Conservation (phyloP, 2,888 invertebrate genomes). For the Drosophila buzzatii region DNA sequence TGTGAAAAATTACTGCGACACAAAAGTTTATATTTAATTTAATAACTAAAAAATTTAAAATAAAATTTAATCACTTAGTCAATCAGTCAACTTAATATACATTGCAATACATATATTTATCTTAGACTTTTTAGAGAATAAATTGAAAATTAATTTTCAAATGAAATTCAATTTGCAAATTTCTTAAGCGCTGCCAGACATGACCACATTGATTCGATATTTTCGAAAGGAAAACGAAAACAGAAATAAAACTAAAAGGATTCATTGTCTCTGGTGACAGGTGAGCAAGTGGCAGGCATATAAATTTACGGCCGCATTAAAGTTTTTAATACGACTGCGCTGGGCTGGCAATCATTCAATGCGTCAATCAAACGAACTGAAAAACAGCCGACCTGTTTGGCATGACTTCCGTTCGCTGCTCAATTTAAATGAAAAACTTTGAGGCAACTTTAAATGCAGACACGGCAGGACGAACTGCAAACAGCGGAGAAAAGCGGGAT, state of each 20-base stretch:
- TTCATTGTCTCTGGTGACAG: slow-evolving; percentile 39
- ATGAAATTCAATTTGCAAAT: slow-evolving; percentile 3
- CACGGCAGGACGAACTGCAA: neutral
- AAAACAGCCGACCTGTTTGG: slow-evolving; percentile 27
- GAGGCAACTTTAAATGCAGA: slow-evolving; percentile 63
- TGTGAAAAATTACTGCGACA: too few relatives aligned
- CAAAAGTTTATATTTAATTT: too few relatives aligned
- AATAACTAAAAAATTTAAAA: too few relatives aligned
- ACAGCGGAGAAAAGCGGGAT: neutral
- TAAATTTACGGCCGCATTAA: slow-evolving; percentile 40
- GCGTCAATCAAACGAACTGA: slow-evolving; percentile 68
- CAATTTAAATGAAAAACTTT: slow-evolving; percentile 81
- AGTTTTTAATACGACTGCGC: slow-evolving; percentile 14
- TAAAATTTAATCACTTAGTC: neutral
- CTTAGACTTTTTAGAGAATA: neutral
- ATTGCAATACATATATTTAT: neutral
- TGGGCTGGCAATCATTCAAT: slow-evolving; percentile 66
- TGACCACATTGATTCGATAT: slow-evolving; percentile 14
- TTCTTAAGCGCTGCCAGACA: neutral
- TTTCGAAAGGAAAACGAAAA: neutral
- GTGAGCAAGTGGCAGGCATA: slow-evolving; percentile 25
- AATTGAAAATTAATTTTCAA: neutral
- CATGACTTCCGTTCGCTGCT: slow-evolving; percentile 49
- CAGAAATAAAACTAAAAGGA: neutral
- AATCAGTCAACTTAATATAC: neutral